Conservation (phyloP, 2,113 vertebrate genomes). For the Salvelinus sp. region DNA sequence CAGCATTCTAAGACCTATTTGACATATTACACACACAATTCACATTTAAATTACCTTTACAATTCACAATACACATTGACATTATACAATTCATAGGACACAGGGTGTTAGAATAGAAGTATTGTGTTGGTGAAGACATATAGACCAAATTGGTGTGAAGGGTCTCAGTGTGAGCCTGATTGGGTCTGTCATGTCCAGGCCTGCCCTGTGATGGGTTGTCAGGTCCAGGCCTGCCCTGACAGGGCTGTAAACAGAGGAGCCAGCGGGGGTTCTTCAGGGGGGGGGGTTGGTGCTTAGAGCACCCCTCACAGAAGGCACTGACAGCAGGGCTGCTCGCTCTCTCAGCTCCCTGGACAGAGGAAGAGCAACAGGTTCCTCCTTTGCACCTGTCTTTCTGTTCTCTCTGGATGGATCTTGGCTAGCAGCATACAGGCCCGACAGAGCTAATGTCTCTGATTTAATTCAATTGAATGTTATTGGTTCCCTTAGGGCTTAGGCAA, state of each 20-base stretch:
- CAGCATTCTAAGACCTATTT: background rate
- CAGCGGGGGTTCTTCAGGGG: conserved; percentile 26
- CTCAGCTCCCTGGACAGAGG: background rate
- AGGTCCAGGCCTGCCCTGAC: conserved; percentile 55
- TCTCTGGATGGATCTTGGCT: background rate
- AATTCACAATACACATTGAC: too few relatives aligned
- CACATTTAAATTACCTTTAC: too few relatives aligned
- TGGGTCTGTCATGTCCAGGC: conserved; percentile 29
- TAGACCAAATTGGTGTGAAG: background rate
- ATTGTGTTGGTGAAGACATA: background rate
- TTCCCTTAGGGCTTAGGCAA: too few relatives aligned
- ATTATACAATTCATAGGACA: too few relatives aligned
- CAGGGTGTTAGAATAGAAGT: too few relatives aligned
- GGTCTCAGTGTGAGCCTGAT: conserved; percentile 44
- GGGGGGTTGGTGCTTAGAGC: conserved; percentile 2
- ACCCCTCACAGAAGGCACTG: conserved; percentile 59
- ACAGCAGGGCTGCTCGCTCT: conserved; percentile 17
- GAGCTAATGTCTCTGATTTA: background rate
- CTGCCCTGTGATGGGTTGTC: conserved; percentile 25
- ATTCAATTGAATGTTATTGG: background rate
- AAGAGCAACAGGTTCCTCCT: background rate
- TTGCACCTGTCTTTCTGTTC: background rate
- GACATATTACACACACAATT: background rate
- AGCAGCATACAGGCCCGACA: background rate
- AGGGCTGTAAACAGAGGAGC: conserved; percentile 3